Evolutionary conservation across 2,113 vertebrate genomes (phyloP), one percentile per base, ranked within the genome.

Genomic region (Notothenia coriiceps): DNA sequence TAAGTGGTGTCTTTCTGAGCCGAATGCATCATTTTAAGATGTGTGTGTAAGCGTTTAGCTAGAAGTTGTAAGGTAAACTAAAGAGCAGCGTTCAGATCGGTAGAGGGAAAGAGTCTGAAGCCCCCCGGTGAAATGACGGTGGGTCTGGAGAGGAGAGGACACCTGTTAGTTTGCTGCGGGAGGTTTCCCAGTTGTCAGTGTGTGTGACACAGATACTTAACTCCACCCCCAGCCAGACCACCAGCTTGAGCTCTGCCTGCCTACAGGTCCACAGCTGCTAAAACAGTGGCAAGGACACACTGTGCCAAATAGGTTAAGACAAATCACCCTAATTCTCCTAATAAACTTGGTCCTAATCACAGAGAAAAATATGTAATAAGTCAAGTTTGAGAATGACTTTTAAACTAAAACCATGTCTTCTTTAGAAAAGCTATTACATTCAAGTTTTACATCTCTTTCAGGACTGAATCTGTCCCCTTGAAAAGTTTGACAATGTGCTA

Each of bases 1-100:
- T 96, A 99, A 65, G 98, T 99, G 85, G 98, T 99, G 93, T 99
- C 98, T 94, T 98, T 99, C 95, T 99, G 98, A 57, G 97, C 97
- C 80, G 97, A 97, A 96, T 98, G 97, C 97, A 99, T 99, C 95
- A 71, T 92, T 47, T 64, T 57, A 25, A 5, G 43, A 40, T 51
- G 0, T 29, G 14, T 17, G 14, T 59, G 12, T 2, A 89, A 68
- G 72, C 52, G 17, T 9, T 60, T 72, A 74, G 46, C 40, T 10
- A 13, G 12, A 73, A 69, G 63, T 74, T 74, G 35, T 12, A 0
- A 64, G 44, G 33, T 35, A 14, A 54, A 84, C 67, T 17, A 10
- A 10, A 33, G 61, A 60, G 46, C 29, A 54, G 70, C 73, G 77
- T 25, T 62, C 7, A 12, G 72, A 10, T 14, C 4, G 14, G 79